Conservation (phyloP, 2,888 invertebrate genomes). For the Drosophila neonasuta region DNA sequence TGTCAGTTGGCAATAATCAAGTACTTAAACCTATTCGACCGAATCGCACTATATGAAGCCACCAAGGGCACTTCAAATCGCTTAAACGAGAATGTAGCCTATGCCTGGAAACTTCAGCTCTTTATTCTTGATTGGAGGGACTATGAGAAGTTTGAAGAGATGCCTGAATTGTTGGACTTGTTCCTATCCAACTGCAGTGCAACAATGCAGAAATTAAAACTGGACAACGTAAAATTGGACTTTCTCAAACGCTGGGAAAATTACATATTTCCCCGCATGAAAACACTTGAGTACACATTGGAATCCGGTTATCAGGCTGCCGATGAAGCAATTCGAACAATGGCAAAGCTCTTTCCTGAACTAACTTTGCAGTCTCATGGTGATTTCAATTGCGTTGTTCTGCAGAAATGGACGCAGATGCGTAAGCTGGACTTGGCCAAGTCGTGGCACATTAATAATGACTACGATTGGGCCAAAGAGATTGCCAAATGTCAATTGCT, state of each 20-base stretch:
- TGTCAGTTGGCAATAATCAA: constrained; percentile 29
- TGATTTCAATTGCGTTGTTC: not conserved
- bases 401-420: constrained; percentile 10
- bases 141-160: not conserved
- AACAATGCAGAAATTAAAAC: not conserved
- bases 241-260: constrained; percentile 5
- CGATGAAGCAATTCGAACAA: not conserved
- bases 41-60: constrained; percentile 32
- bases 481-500: too few species aligned
- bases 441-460: too few species aligned
- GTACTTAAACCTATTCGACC: constrained; percentile 21
- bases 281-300: constrained; percentile 11
- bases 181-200: constrained; percentile 10
- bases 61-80: not conserved
- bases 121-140: not conserved
- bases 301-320: not conserved
- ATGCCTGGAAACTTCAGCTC: constrained; percentile 19
- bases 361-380: constrained; percentile 2
- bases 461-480: too few species aligned
- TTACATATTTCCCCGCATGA: constrained; percentile 12
- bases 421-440: constrained; percentile 16
- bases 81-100: constrained; percentile 8
- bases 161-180: not conserved
- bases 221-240: not conserved
- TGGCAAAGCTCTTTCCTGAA: constrained; percentile 2